Base-by-base conservation (phyloP, 2,888 invertebrate genomes). In the Ectobius pallidus region DNA sequence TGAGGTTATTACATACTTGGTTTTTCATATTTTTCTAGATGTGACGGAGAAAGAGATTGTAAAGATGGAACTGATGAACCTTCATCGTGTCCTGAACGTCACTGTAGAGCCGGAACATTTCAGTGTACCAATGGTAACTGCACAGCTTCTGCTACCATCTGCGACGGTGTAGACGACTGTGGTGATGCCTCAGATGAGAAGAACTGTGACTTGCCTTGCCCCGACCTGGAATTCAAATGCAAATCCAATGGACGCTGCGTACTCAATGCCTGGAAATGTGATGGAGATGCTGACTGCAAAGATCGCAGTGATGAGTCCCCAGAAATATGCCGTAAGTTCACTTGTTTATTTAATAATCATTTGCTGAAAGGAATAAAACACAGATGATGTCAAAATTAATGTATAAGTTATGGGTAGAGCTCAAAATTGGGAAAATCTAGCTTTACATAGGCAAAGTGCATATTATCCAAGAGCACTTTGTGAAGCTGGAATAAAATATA, bases 241-340 rank as follows among this genome's bases (percentile, higher is more conserved):
- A 90, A 90, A 78, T 88, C 91, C 0, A 95, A 93, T 78, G 96
- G 96, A 0, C 87, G 95, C 25, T 97, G 96, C 80, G 94, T 96
- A 77, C 87, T 96, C 72, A 91, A 92, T 73, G 92, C 94, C 76
- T 96, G 96, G 96, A 92, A 92, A 78, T 96, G 96, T 80, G 97
- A 98, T 80, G 96, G 96, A 22, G 97, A 98, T 81, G 92, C 96
- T 3, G 98, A 99, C 82, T 95, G 95, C 80, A 94, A 93, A 80
- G 95, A 95, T 83, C 94, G 93, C 73, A 94, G 94, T 71, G 99
- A 99, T 81, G 96, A 97, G 84, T 94, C 95, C 82, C 92, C 95
- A 0, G 85, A 87, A 4, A 91, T 95, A 81, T 97, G 97, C 81
- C 91, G 89, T 89, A 82, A 86, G 88, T 70, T 18, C 44, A 11